A percentile compares a stretch with the other conserved stretches of the same genome.
phyloP scores from a whole-genome alignment of 2,797 vertebrate species.

The Coendou prehensilis region DNA sequence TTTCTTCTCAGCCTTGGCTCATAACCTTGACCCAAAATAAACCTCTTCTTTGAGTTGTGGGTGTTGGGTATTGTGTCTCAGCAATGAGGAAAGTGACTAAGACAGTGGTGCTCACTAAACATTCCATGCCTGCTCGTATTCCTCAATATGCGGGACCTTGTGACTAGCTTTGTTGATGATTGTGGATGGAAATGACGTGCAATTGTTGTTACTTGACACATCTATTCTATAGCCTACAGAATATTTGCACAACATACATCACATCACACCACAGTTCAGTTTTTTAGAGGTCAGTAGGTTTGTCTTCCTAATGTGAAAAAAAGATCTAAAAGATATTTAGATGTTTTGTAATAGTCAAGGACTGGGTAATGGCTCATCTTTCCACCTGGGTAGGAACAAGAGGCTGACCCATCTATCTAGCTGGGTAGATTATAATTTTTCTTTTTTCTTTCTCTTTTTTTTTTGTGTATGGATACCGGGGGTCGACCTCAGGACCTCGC shows the following conservation, averaged over 20 bases:
- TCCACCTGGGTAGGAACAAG: not conserved
- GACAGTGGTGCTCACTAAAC: not conserved
- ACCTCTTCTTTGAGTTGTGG: not conserved
- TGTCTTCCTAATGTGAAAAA: not conserved
- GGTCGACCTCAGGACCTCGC: no score
- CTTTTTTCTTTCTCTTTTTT: no score
- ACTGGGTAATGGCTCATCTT: not conserved
- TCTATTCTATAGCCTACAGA: not conserved
- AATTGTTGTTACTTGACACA: not conserved
- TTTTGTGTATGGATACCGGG: no score
- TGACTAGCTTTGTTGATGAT: not conserved
- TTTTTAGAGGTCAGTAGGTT: not conserved
- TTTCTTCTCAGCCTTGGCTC: not conserved
- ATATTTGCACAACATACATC: not conserved
- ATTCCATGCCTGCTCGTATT: not conserved
- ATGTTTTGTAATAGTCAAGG: not conserved
- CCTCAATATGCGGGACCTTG: not conserved
- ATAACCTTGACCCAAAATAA: not conserved
- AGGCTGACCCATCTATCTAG: not conserved
- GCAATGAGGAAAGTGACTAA: not conserved
- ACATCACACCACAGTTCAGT: not conserved
- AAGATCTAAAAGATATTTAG: not conserved
- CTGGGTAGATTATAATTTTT: not conserved
- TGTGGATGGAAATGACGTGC: not conserved
- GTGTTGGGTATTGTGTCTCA: not conserved